Evolutionary conservation across 37 sponge, comb jelly and placozoan species (phyloP).

Genomic region (Aphrocallistes beatrix): DNA sequence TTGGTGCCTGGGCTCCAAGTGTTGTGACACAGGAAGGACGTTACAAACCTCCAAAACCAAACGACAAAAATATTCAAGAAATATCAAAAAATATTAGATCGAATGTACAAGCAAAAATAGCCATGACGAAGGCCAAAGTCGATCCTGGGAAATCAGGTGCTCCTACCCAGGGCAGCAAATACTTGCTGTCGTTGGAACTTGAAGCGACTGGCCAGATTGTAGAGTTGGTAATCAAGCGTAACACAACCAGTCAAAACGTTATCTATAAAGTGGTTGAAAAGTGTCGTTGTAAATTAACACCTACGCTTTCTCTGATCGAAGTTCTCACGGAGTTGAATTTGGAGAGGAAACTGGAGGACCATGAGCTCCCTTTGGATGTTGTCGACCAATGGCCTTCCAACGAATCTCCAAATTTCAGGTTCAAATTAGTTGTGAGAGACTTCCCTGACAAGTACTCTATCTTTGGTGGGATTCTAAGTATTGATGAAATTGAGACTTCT

Average conservation of each 20-base stretch:
- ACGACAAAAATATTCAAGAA: not conserved
- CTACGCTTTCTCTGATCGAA: not conserved
- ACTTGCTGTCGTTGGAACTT: not conserved
- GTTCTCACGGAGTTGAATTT: not conserved
- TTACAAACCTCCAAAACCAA: not conserved
- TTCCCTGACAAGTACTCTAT: conserved; percentile 65
- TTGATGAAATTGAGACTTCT: conserved; percentile 9
- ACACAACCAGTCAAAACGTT: not conserved
- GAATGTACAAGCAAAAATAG: conserved; percentile 6
- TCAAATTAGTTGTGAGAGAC: conserved; percentile 48
- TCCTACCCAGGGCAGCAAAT: not conserved
- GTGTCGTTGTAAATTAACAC: not conserved
- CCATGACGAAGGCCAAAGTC: not conserved
- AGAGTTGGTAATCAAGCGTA: not conserved
- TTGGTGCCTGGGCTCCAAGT: not conserved
- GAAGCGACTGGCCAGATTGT: not conserved
- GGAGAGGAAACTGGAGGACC: conserved; percentile 11
- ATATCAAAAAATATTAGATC: not conserved
- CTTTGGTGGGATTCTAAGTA: conserved; percentile 45
- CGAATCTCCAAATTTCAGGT: not conserved
- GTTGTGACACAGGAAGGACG: not conserved
- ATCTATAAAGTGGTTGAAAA: conserved; percentile 11
- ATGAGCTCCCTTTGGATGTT: not conserved
- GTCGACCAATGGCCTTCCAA: not conserved
- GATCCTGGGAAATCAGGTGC: not conserved